Percentiles rank a stretch among this genome's conserved stretches.
Evolutionary conservation across 2,888 invertebrate species (phyloP).

Genomic region (Lasiommata megera): DNA sequence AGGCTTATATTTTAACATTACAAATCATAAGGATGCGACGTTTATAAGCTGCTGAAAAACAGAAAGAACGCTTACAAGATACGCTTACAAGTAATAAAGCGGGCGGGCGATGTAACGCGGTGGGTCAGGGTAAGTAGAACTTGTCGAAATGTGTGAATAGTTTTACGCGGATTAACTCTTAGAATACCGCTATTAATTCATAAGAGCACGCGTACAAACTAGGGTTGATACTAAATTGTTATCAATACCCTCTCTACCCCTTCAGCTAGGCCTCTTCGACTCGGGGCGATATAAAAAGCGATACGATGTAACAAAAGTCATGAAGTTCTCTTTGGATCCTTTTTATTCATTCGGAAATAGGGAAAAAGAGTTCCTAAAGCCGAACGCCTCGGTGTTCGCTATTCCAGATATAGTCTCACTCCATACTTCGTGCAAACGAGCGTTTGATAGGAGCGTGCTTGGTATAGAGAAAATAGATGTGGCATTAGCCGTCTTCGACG

Average conservation of each 20-base stretch:
- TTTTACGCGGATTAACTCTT: too few relatives aligned
- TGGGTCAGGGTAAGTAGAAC: too few relatives aligned
- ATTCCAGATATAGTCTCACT: slow-evolving; percentile 65
- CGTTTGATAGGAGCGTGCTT: slow-evolving; percentile 64
- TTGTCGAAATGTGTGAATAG: too few relatives aligned
- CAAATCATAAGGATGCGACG: too few relatives aligned
- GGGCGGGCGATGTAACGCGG: too few relatives aligned
- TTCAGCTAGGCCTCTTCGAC: slow-evolving; percentile 9
- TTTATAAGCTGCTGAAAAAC: too few relatives aligned
- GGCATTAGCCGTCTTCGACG: slow-evolving; percentile 22
- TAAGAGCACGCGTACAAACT: too few relatives aligned
- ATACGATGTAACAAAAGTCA: slow-evolving; percentile 73
- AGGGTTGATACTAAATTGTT: neutral
- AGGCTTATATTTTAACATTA: too few relatives aligned
- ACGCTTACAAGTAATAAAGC: too few relatives aligned
- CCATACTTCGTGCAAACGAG: slow-evolving; percentile 76
- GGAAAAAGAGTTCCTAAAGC: slow-evolving; percentile 74
- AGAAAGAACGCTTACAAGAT: too few relatives aligned
- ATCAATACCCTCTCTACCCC: neutral
- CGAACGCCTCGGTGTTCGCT: slow-evolving; percentile 63
- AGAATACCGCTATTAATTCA: too few relatives aligned
- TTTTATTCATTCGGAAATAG: slow-evolving; percentile 74
- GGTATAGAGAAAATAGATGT: slow-evolving; percentile 44
- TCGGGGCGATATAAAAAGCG: slow-evolving; percentile 48
- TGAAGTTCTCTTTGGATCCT: slow-evolving; percentile 68